These are phyloP conservation scores for Callopanchax toddi DNA, from an alignment of 2,113 vertebrate genomes.

Conservation along the genomic window DNA sequence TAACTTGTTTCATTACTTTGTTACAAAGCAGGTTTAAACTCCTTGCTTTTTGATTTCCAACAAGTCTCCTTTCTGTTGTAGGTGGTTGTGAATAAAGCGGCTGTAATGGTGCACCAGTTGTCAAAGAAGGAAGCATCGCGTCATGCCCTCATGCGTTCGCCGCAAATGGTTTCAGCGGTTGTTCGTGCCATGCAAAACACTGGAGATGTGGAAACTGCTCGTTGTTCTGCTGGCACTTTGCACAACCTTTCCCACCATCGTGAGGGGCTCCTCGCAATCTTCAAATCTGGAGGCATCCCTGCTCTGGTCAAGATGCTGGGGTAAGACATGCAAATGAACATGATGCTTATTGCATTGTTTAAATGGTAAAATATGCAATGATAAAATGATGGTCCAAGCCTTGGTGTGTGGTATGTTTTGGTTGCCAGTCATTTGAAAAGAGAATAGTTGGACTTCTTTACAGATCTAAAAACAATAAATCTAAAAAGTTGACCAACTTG, in stretches of 20 bases:
- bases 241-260: slow-evolving; percentile 98
- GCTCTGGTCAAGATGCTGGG: slow-evolving; percentile 98
- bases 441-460: too few relatives aligned
- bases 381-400: too few relatives aligned
- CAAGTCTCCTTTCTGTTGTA: slow-evolving; percentile 46
- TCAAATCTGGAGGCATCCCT: slow-evolving; percentile 97
- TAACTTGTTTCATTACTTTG: too few relatives aligned
- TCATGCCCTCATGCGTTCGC: slow-evolving; percentile 97
- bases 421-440: too few relatives aligned
- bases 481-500: too few relatives aligned
- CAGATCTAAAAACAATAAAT: too few relatives aligned
- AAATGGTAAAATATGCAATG: too few relatives aligned
- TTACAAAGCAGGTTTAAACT: too few relatives aligned
- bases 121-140: slow-evolving; percentile 98
- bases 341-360: too few relatives aligned
- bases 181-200: slow-evolving; percentile 99
- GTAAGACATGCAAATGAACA: slow-evolving; percentile 73
- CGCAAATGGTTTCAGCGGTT: slow-evolving; percentile 98
- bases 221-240: slow-evolving; percentile 95
- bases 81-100: slow-evolving; percentile 99
- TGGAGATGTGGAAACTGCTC: slow-evolving; percentile 94
- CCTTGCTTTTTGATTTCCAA: not conserved
- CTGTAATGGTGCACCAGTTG: slow-evolving; percentile 98
- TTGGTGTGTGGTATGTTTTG: too few relatives aligned
- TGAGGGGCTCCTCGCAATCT: slow-evolving; percentile 96